Evolutionary conservation across 2,888 invertebrate species (phyloP).

Genomic region (Thymelicus lineola): DNA sequence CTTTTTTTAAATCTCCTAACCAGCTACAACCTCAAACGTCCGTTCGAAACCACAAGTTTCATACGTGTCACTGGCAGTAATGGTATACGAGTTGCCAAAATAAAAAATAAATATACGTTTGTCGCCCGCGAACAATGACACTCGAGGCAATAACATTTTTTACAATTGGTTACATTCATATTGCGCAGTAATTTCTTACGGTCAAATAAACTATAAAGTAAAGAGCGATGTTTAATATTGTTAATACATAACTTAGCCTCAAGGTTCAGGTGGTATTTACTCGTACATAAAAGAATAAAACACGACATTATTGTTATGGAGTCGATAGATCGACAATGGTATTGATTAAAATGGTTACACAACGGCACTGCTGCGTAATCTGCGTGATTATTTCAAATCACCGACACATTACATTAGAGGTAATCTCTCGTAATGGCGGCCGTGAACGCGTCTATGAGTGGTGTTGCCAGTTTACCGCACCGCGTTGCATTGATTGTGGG

Average conservation of each 20-base stretch:
- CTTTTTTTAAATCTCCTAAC: slow-evolving; percentile 43
- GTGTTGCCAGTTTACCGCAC: slow-evolving; percentile 63
- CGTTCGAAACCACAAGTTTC: slow-evolving; percentile 38
- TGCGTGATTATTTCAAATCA: slow-evolving; percentile 83
- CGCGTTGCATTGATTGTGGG: slow-evolving; percentile 38
- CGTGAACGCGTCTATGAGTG: slow-evolving; percentile 54
- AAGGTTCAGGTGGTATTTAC: slow-evolving; percentile 23
- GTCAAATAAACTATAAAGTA: slow-evolving; percentile 18
- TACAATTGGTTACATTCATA: slow-evolving; percentile 35
- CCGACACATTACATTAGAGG: slow-evolving; percentile 79
- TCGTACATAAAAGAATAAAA: slow-evolving; percentile 19
- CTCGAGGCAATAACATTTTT: slow-evolving; percentile 36
- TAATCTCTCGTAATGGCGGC: slow-evolving; percentile 78
- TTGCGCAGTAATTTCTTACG: slow-evolving; percentile 31
- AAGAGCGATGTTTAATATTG: slow-evolving; percentile 8
- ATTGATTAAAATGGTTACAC: slow-evolving; percentile 72
- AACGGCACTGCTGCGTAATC: slow-evolving; percentile 67
- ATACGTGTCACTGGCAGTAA: slow-evolving; percentile 39
- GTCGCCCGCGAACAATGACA: slow-evolving; percentile 39
- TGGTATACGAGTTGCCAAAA: slow-evolving; percentile 40
- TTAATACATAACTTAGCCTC: slow-evolving; percentile 13
- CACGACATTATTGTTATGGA: slow-evolving; percentile 38
- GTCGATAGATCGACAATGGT: slow-evolving; percentile 51
- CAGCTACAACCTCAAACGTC: slow-evolving; percentile 43
- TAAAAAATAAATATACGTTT: slow-evolving; percentile 36